These are phyloP conservation scores for Tribolium castaneum DNA, from an alignment of 1,140 invertebrate species.

Conservation along the genomic window DNA sequence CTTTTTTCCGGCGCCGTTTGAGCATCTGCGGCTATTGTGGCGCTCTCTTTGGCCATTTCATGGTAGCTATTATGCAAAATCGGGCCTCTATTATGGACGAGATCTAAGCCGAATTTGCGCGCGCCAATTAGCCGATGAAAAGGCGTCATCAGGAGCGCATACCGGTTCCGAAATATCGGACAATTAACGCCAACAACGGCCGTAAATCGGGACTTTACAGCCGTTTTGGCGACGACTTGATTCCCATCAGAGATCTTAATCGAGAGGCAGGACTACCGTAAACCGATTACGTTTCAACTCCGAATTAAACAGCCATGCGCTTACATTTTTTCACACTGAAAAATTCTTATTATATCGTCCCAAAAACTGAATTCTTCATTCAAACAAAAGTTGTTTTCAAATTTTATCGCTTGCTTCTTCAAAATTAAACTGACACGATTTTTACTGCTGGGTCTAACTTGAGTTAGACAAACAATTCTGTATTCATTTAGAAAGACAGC, in stretches of 20 bases:
- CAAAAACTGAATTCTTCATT: too few relatives aligned
- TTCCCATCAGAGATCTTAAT: neutral
- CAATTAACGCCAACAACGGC: conserved; percentile 9
- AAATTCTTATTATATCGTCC: too few relatives aligned
- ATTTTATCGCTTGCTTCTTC: too few relatives aligned
- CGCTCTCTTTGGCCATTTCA: neutral
- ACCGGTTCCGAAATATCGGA: conserved; percentile 12
- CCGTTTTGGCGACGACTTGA: conserved; percentile 1
- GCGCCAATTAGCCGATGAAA: conserved; percentile 15
- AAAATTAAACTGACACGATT: too few relatives aligned
- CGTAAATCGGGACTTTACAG: neutral
- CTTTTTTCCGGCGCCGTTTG: neutral
- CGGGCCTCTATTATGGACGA: neutral
- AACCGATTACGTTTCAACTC: too few relatives aligned
- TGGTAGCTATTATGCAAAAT: conserved; percentile 28
- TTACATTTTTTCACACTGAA: too few relatives aligned
- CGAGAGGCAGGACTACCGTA: neutral
- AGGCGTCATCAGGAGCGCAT: neutral
- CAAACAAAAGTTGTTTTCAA: too few relatives aligned
- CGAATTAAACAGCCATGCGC: too few relatives aligned
- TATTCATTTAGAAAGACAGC: too few relatives aligned
- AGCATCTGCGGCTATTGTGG: neutral
- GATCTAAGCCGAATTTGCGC: conserved; percentile 24
- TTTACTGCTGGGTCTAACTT: too few relatives aligned
- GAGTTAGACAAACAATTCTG: too few relatives aligned